Evolutionary conservation across 2,797 vertebrate species (phyloP).

Genomic region (Telmatherina bonti): DNA sequence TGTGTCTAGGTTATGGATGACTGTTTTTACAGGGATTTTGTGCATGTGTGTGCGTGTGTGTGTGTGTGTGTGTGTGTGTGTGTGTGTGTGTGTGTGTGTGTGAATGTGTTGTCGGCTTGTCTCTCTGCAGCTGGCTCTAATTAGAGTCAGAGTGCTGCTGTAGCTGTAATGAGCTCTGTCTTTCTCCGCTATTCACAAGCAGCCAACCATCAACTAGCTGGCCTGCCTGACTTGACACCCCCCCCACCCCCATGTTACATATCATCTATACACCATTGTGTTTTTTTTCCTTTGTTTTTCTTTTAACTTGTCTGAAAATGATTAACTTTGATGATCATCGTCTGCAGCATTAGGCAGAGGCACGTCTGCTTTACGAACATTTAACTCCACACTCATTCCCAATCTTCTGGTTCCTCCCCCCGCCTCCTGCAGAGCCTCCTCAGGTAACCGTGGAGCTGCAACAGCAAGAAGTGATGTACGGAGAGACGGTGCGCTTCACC

Average conservation of each 20-base stretch:
- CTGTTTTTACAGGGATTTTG: slow-evolving; percentile 81
- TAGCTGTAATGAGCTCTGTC: slow-evolving; percentile 80
- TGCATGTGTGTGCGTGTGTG: slow-evolving; percentile 44
- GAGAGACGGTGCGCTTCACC: slow-evolving; percentile 90
- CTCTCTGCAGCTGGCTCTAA: slow-evolving; percentile 83
- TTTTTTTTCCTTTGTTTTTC: neutral
- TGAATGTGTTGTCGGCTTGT: slow-evolving; percentile 68
- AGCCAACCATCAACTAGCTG: slow-evolving; percentile 87
- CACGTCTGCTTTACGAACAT: neutral
- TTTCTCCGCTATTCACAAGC: slow-evolving; percentile 79
- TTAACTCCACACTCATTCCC: neutral
- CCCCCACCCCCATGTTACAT: slow-evolving; percentile 5
- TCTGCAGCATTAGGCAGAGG: neutral
- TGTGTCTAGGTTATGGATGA: slow-evolving; percentile 74
- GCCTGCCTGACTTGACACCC: slow-evolving; percentile 47
- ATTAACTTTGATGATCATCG: neutral
- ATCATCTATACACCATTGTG: neutral
- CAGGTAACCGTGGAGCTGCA: slow-evolving; percentile 93
- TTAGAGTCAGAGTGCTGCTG: slow-evolving; percentile 79
- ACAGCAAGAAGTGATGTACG: slow-evolving; percentile 88
- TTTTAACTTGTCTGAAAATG: slow-evolving; percentile 1
- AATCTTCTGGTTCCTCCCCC: neutral
- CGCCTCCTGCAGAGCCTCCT: slow-evolving; percentile 88
- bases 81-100: slow-evolving; percentile 44
- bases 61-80: slow-evolving; percentile 55